A percentile compares a stretch with the other conserved stretches of the same genome.
phyloP scores from a whole-genome alignment of 2,797 vertebrate genomes.

The Propithecus deckenii region DNA sequence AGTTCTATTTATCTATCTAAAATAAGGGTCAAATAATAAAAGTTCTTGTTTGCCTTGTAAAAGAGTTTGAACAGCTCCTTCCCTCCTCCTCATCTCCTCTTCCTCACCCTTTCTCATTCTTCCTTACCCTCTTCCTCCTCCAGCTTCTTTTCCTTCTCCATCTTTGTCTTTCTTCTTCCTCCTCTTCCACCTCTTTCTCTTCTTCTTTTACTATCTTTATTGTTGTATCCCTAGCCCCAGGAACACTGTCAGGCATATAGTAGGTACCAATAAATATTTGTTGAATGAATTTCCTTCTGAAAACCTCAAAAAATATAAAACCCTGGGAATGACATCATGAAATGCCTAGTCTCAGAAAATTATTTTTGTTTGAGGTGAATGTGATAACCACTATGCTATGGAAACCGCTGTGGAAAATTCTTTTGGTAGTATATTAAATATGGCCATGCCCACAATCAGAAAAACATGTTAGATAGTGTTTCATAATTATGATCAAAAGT shows the following conservation, averaged over 20 bases:
- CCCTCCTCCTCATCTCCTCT: rapidly evolving
- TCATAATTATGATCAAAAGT: background rate
- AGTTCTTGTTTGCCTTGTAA: background rate
- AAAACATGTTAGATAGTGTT: background rate
- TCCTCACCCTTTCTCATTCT: background rate
- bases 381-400: too few relatives aligned
- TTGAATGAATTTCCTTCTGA: background rate
- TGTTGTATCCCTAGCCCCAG: background rate
- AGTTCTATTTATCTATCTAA: background rate
- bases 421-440: background rate
- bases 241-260: background rate
- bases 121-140: background rate
- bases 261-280: background rate
- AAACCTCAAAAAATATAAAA: background rate
- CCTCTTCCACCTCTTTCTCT: background rate
- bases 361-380: background rate
- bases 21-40: background rate
- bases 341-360: background rate
- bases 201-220: background rate
- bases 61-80: background rate
- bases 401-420: background rate
- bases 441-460: background rate
- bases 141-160: background rate
- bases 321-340: background rate
- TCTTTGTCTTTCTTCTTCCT: background rate